These are phyloP conservation scores for Allophyes oxyacanthae DNA, from an alignment of 2,888 invertebrate species.

Conservation along the genomic window DNA sequence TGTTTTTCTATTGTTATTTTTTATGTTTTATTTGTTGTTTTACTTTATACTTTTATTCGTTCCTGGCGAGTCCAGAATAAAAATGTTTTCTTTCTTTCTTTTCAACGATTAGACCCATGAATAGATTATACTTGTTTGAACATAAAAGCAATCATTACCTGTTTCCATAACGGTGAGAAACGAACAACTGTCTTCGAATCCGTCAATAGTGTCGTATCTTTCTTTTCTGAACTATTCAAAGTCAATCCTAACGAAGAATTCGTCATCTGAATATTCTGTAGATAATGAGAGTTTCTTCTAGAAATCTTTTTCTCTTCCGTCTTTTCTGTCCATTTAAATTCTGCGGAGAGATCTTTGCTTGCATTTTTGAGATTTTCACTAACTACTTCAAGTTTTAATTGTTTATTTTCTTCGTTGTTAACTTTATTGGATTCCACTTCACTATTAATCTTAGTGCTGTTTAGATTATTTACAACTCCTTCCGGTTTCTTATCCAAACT, in stretches of 20 bases:
- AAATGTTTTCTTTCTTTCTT: too few species aligned
- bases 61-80: too few species aligned
- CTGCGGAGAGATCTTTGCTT: slow-evolving; percentile 26
- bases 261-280: slow-evolving; percentile 74
- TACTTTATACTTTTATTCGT: too few species aligned
- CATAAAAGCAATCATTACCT: slow-evolving; percentile 65
- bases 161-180: slow-evolving; percentile 85
- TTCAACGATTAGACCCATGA: too few species aligned
- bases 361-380: slow-evolving; percentile 29
- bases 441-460: not conserved
- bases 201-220: slow-evolving; percentile 65
- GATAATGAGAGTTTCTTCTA: slow-evolving; percentile 67
- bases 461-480: slow-evolving; percentile 8
- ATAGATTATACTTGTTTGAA: too few species aligned
- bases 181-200: slow-evolving; percentile 77
- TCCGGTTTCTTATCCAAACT: slow-evolving; percentile 12
- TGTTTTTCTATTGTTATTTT: too few species aligned
- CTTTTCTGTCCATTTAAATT: slow-evolving; percentile 43
- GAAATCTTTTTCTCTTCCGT: slow-evolving; percentile 43
- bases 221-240: slow-evolving; percentile 68
- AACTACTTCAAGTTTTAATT: slow-evolving; percentile 26
- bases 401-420: slow-evolving; percentile 22
- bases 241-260: slow-evolving; percentile 68
- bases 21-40: too few species aligned
- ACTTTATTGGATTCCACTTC: slow-evolving; percentile 24